Percentiles rank a stretch among this genome's conserved stretches.
Conservation (phyloP, 2,797 vertebrate genomes). For the Benthosema pterotum region DNA sequence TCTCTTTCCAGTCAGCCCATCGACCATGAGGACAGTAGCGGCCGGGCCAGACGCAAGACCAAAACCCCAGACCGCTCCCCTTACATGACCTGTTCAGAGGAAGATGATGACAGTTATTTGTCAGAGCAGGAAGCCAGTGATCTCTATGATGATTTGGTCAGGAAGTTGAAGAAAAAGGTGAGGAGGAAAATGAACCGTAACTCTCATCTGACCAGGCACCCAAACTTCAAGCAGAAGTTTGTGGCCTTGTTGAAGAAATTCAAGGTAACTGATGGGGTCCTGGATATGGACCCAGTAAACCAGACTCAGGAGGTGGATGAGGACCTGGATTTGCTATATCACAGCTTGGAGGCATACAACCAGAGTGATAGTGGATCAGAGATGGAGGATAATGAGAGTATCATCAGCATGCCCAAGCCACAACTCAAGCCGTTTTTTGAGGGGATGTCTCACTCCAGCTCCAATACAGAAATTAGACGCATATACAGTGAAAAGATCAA, state of each 20-base stretch:
- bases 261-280: neutral
- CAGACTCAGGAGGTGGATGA: slow-evolving; percentile 67
- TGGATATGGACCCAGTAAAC: neutral
- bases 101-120: slow-evolving; percentile 8
- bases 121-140: slow-evolving; percentile 16
- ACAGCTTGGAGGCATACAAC: slow-evolving; percentile 72
- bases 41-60: slow-evolving; percentile 46
- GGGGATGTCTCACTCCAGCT: slow-evolving; percentile 72
- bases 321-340: slow-evolving; percentile 69
- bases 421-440: slow-evolving; percentile 78
- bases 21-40: slow-evolving; percentile 57
- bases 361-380: slow-evolving; percentile 71
- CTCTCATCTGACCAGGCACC: neutral
- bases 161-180: neutral
- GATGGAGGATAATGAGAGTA: slow-evolving; percentile 57
- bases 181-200: neutral
- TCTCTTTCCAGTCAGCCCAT: slow-evolving; percentile 71
- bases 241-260: neutral
- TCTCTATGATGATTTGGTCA: neutral
- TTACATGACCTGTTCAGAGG: neutral
- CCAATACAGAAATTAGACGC: slow-evolving; percentile 68
- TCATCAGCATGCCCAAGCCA: slow-evolving; percentile 71
- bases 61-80: slow-evolving; percentile 57
- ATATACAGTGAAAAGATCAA: slow-evolving; percentile 62
- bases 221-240: neutral